Evolutionary conservation across 2,113 vertebrate species (phyloP).

Genomic region (Oreocharis arfaki): DNA sequence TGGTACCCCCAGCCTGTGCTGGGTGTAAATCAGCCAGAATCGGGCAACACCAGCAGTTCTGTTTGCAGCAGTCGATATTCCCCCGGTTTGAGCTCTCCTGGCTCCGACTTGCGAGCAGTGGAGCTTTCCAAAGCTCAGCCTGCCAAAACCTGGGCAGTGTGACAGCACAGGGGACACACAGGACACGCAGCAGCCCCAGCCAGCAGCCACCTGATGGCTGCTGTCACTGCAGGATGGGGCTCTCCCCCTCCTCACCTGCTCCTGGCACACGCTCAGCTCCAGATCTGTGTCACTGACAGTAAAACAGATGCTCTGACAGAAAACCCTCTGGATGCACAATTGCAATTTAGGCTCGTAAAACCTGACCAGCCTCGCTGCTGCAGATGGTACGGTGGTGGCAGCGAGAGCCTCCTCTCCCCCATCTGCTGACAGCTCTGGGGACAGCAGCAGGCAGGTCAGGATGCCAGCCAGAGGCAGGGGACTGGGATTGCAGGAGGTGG

Average conservation of each 20-base stretch:
- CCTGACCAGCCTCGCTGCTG: neutral
- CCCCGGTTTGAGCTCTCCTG: neutral
- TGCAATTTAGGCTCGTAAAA: neutral
- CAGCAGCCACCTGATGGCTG: neutral
- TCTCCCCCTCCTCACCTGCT: neutral
- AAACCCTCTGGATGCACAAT: neutral
- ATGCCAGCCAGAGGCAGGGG: neutral
- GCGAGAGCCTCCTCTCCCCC: neutral
- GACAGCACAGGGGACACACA: neutral
- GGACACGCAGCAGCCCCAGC: neutral
- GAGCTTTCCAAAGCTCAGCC: neutral
- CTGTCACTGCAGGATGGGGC: neutral
- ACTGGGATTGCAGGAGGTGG: neutral
- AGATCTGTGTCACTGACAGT: fast-evolving
- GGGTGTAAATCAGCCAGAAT: neutral
- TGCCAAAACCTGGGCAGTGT: neutral
- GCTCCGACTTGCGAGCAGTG: neutral
- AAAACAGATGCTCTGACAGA: neutral
- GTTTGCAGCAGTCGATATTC: neutral
- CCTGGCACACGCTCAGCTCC: neutral
- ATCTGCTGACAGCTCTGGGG: neutral
- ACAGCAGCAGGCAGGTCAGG: neutral
- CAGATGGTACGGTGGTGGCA: neutral
- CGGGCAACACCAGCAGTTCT: neutral
- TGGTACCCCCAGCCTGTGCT: neutral